These are phyloP conservation scores for Merluccius polli DNA, from an alignment of 2,797 vertebrate genomes.

Conservation along the genomic window DNA sequence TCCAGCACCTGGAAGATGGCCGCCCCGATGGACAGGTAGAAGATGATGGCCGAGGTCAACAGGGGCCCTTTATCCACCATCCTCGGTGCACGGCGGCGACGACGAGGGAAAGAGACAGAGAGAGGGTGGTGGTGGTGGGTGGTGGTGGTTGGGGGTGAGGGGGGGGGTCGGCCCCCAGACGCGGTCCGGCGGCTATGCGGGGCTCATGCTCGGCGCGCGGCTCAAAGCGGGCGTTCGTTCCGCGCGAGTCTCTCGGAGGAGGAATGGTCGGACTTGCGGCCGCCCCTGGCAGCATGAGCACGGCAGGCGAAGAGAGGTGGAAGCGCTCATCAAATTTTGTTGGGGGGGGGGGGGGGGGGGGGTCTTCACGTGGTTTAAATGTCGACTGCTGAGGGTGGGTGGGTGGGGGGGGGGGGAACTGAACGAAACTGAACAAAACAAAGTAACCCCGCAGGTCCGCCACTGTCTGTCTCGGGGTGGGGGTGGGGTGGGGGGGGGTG, in stretches of 20 bases:
- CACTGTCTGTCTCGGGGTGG: no score
- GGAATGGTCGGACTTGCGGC: not conserved
- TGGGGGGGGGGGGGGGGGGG: no score
- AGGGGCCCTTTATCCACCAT: conserved; percentile 98
- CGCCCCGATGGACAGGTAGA: conserved; percentile 97
- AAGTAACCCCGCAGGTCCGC: no score
- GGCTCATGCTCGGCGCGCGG: not conserved
- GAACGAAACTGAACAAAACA: no score
- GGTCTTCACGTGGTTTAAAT: no score
- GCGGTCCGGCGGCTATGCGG: not conserved
- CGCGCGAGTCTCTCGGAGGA: not conserved
- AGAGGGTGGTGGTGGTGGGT: no score
- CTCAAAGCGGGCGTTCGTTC: not conserved
- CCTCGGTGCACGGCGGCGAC: conserved; percentile 33
- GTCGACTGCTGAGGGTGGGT: no score
- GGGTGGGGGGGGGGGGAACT: no score
- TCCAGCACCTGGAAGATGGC: conserved; percentile 98
- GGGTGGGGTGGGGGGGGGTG: no score
- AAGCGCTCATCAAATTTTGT: not conserved
- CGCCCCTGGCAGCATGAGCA: not conserved
- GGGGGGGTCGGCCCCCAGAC: not conserved
- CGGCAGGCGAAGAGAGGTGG: not conserved
- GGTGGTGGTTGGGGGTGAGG: no score
- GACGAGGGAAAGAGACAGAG: not conserved
- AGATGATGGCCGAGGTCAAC: conserved; percentile 94